A percentile compares a stretch with the other conserved stretches of the same genome.
These are phyloP conservation scores for Phyllostomus discolor DNA, from an alignment of 2,113 vertebrate species.

Conservation along the genomic window DNA sequence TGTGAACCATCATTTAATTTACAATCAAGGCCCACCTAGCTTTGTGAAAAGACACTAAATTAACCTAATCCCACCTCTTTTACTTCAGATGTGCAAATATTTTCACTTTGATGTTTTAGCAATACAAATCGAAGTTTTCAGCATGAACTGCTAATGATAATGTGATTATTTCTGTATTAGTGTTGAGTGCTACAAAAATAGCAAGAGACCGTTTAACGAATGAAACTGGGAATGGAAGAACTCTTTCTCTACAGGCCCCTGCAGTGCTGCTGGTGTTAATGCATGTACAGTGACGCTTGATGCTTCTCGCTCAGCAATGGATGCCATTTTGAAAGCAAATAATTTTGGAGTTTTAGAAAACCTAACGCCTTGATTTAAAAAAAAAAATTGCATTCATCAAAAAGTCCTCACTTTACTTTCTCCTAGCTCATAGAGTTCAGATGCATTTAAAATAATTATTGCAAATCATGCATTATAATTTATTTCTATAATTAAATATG, in stretches of 20 bases:
- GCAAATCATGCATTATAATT: neutral
- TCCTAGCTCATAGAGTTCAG: neutral
- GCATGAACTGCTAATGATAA: conserved; percentile 68
- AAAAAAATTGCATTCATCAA: neutral
- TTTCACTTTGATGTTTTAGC: conserved; percentile 56
- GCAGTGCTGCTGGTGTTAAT: conserved; percentile 76
- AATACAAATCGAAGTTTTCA: conserved; percentile 73
- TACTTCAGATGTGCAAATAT: conserved; percentile 68
- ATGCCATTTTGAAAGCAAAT: conserved; percentile 30
- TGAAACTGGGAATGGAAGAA: conserved; percentile 85
- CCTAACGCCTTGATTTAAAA: conserved; percentile 8
- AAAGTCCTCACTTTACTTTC: neutral
- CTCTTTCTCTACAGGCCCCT: conserved; percentile 78
- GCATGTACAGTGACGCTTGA: conserved; percentile 73
- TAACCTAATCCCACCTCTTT: conserved; percentile 57
- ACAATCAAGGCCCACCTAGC: conserved; percentile 55
- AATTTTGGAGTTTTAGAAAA: conserved; percentile 48
- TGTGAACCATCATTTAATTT: conserved; percentile 64
- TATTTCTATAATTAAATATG: conserved; percentile 4
- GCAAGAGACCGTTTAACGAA: conserved; percentile 64
- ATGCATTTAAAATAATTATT: conserved; percentile 34
- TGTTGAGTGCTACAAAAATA: conserved; percentile 74
- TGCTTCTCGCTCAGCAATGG: conserved; percentile 37
- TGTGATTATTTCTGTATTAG: conserved; percentile 71
- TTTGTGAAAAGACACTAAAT: conserved; percentile 51